Base-by-base conservation (phyloP, 2,888 invertebrate species). In the Frankliniella intonsa region DNA sequence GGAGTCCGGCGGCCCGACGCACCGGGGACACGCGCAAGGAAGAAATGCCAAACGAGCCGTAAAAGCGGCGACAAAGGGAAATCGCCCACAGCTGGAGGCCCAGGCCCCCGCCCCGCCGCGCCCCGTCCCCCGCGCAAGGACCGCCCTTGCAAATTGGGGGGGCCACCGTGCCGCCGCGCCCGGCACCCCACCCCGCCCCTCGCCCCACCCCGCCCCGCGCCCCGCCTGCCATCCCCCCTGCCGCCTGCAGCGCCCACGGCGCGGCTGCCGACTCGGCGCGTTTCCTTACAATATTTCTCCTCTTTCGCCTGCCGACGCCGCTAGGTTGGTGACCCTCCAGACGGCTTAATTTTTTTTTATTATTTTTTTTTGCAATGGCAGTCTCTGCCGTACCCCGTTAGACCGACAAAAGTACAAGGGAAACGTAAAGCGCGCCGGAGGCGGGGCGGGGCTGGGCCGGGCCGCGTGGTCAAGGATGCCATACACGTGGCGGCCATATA, bases 1-100 rank as follows among this genome's bases (percentile, higher is more conserved):
- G 3, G 3, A 3, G 38, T 38, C 62, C 62, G 11, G 62, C 62
- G n/a, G 62, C 19, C 19, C 62, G 19, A 62, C 62, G 62, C 62
- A 62, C 19, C 17, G 62, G 62, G 17, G 62, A 17, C 62, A 62
- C 62, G 62, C 62, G n/a, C 62, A n/a, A 17, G 62, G 62, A 62
- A 62, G 62, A 76, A 76, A 76, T 25, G 25, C 22, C 22, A 76
- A 76, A 76, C 69, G 69, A 76, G 69, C 69, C 69, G 69, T 76
- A 76, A 76, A 76, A 25, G 69, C 69, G 69, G 69, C 69, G 69
- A 76, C 69, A 76, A 76, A 76, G 69, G 69, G 25, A 76, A 76
- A 25, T 76, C 25, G 69, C 22, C 69, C 69, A 10, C 69, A 76
- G 69, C 25, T 25, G 69, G 38, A 38, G 38, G 38, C 38, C 38